These are phyloP conservation scores for Pogonocherus hispidulus DNA, from an alignment of 2,888 invertebrate species.

Conservation along the genomic window DNA sequence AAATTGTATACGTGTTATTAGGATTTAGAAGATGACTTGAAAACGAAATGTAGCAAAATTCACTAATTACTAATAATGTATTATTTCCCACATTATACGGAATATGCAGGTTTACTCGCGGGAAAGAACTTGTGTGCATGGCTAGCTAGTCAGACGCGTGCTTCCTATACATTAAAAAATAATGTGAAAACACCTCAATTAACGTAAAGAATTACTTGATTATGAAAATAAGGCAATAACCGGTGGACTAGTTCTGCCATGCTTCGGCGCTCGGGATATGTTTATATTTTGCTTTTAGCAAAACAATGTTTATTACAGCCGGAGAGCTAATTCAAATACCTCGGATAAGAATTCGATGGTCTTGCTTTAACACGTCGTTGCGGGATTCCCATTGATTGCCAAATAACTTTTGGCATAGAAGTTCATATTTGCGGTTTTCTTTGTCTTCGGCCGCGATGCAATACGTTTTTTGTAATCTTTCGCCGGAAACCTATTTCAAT, in stretches of 20 bases:
- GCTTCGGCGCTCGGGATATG: slow-evolving; percentile 13
- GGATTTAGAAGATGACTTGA: too few relatives aligned
- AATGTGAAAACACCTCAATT: neutral
- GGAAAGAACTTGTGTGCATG: too few relatives aligned
- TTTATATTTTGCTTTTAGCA: slow-evolving; percentile 18
- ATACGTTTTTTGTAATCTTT: slow-evolving; percentile 4
- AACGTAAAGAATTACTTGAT: slow-evolving; percentile 22
- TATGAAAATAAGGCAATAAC: slow-evolving; percentile 19
- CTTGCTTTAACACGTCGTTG: neutral
- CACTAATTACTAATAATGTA: too few relatives aligned
- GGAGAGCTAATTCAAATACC: slow-evolving; percentile 2
- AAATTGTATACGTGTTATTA: too few relatives aligned
- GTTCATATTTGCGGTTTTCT: slow-evolving; percentile 12
- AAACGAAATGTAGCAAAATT: too few relatives aligned
- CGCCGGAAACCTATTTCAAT: neutral
- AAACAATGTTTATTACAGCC: slow-evolving; percentile 4
- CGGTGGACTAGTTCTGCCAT: slow-evolving; percentile 13
- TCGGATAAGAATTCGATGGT: neutral
- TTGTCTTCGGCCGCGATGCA: slow-evolving; percentile 8
- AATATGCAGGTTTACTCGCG: too few relatives aligned
- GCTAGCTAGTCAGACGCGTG: neutral
- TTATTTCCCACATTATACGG: too few relatives aligned
- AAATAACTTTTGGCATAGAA: slow-evolving; percentile 5
- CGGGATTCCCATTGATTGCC: slow-evolving; percentile 7
- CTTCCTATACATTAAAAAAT: neutral